phyloP scores from a whole-genome alignment of 2,113 vertebrate species.

The Melanerpes aurifrons region DNA sequence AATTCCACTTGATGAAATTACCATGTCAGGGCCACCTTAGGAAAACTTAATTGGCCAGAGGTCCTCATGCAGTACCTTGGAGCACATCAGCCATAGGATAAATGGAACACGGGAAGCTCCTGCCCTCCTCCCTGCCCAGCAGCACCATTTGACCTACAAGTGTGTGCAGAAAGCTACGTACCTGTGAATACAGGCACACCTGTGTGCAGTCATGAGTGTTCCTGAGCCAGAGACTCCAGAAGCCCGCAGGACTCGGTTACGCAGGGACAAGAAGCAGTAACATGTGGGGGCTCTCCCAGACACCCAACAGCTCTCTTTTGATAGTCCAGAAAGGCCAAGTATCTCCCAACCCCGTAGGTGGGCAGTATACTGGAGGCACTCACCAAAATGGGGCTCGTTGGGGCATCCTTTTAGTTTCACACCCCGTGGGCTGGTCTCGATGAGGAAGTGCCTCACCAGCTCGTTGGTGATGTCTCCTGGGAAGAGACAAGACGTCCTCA shows the following conservation, averaged over 20 bases:
- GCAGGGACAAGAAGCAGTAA: not conserved
- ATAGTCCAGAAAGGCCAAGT: not conserved
- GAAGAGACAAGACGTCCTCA: not conserved
- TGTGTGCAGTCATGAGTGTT: not conserved
- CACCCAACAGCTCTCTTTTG: not conserved
- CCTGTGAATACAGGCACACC: not conserved
- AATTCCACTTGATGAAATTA: not conserved
- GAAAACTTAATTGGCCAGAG: not conserved
- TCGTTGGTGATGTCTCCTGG: slow-evolving; percentile 90
- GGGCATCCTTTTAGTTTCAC: slow-evolving; percentile 98
- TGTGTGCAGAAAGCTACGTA: not conserved
- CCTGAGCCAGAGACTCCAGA: not conserved
- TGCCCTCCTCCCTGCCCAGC: not conserved
- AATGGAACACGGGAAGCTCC: not conserved
- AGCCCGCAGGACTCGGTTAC: not conserved
- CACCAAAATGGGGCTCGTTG: slow-evolving; percentile 97
- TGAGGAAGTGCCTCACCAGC: slow-evolving; percentile 97
- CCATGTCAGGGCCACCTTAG: not conserved
- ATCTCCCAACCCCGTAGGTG: accelerated
- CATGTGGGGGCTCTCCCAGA: not conserved
- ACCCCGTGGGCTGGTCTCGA: slow-evolving; percentile 94
- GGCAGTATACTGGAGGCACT: not conserved
- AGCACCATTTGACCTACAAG: not conserved
- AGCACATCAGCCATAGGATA: not conserved
- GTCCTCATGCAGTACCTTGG: accelerated